These are phyloP conservation scores for Saimiri boliviensis DNA, from an alignment of 2,113 vertebrate genomes.

Conservation along the genomic window DNA sequence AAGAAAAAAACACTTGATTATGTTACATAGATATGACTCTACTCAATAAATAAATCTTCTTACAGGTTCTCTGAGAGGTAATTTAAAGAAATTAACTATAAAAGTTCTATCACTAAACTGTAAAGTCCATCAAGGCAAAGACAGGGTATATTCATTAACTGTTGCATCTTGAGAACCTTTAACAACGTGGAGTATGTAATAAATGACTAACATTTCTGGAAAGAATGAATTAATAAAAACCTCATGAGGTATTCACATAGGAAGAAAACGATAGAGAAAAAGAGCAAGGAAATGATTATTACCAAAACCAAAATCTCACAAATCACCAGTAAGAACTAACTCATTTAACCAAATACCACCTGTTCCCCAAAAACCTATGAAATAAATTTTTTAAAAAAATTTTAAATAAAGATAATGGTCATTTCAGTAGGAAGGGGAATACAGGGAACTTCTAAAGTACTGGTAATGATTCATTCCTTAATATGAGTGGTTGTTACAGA, in stretches of 20 bases:
- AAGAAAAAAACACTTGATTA: neutral
- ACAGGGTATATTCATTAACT: neutral
- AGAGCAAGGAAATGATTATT: neutral
- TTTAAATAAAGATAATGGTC: neutral
- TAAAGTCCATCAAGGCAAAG: neutral
- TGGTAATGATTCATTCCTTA: neutral
- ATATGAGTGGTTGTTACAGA: neutral
- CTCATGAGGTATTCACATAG: neutral
- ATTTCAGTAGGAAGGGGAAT: neutral
- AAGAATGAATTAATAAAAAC: neutral
- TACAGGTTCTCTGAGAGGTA: neutral
- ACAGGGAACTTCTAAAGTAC: neutral
- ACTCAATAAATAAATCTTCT: neutral
- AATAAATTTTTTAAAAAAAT: too few species aligned
- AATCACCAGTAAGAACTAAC: too few species aligned
- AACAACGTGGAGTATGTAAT: neutral
- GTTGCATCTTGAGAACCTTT: neutral
- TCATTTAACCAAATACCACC: too few species aligned
- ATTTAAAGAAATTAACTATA: neutral
- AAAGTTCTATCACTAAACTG: neutral
- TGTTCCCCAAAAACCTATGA: too few species aligned
- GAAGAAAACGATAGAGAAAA: neutral
- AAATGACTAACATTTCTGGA: neutral
- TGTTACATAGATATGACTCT: neutral
- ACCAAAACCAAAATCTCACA: neutral